Evolutionary conservation across 2,113 vertebrate genomes (phyloP).

Genomic region (Oxygymnocypris stewartii): DNA sequence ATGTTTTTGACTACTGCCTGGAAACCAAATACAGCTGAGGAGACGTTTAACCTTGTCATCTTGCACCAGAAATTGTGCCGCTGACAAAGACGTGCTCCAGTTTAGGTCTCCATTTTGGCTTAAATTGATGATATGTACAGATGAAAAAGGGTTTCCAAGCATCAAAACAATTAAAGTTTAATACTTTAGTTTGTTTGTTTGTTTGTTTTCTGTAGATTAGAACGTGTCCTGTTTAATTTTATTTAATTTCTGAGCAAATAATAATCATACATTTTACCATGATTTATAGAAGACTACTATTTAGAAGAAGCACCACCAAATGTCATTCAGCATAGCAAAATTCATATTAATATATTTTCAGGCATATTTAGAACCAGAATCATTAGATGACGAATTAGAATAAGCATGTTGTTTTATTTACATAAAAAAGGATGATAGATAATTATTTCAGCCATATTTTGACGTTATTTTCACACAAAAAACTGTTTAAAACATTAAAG

Average conservation of each 20-base stretch:
- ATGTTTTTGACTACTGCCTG: slow-evolving; percentile 30
- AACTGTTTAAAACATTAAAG: too few relatives aligned
- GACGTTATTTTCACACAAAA: too few relatives aligned
- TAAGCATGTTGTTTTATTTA: too few relatives aligned
- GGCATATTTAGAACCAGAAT: not conserved
- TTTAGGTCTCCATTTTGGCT: slow-evolving; percentile 3
- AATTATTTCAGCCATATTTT: too few relatives aligned
- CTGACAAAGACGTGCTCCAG: slow-evolving; percentile 20
- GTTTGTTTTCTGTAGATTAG: not conserved
- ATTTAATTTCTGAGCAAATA: not conserved
- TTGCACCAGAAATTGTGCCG: not conserved
- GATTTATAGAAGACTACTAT: not conserved
- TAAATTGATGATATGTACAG: not conserved
- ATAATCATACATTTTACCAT: not conserved
- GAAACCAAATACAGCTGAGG: slow-evolving; percentile 7
- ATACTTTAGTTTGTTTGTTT: not conserved
- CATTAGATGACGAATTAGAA: not conserved
- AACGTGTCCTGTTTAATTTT: not conserved
- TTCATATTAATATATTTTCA: not conserved
- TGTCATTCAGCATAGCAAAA: too few relatives aligned
- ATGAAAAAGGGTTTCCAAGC: not conserved
- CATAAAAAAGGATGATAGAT: too few relatives aligned
- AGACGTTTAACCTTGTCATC: slow-evolving; percentile 29
- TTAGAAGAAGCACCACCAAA: too few relatives aligned
- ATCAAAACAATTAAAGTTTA: not conserved